A percentile compares a stretch with the other conserved stretches of the same genome.
Evolutionary conservation across 2,113 vertebrate genomes (phyloP).

Genomic region (Geococcyx californianus): DNA sequence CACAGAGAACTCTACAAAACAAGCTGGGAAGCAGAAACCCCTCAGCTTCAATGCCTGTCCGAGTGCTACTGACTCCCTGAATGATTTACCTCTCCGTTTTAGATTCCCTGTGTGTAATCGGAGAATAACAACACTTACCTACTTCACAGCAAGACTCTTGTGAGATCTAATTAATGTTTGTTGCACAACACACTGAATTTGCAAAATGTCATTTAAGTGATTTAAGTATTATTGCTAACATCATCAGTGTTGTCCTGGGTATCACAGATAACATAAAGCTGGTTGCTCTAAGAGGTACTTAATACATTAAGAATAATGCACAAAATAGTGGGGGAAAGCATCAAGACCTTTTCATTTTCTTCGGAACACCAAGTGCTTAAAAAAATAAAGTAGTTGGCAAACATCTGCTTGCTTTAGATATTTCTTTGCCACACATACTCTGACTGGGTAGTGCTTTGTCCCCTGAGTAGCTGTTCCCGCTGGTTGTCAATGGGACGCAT

Average conservation of each 20-base stretch:
- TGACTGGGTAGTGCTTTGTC: not conserved
- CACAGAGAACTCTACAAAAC: not conserved
- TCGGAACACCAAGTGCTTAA: not conserved
- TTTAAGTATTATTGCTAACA: slow-evolving; percentile 52
- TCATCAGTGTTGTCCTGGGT: not conserved
- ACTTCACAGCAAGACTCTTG: slow-evolving; percentile 49
- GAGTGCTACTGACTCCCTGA: not conserved
- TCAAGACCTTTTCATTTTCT: not conserved
- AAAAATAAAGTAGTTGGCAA: not conserved
- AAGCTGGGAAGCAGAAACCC: not conserved
- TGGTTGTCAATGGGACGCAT: not conserved
- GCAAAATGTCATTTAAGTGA: slow-evolving; percentile 42
- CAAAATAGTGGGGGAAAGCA: not conserved
- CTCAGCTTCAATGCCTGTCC: not conserved
- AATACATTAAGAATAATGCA: not conserved
- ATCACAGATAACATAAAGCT: not conserved
- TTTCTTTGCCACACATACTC: not conserved
- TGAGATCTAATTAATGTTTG: slow-evolving; percentile 62
- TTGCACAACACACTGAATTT: slow-evolving; percentile 51
- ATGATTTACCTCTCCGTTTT: not conserved
- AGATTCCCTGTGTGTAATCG: not conserved
- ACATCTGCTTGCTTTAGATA: not conserved
- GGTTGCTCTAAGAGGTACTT: not conserved
- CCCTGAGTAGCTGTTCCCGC: not conserved
- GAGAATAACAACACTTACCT: slow-evolving; percentile 39